Evolutionary conservation across 2,797 vertebrate species (phyloP), one percentile per base, ranked within the genome.

Genomic region (Diceros bicornis): DNA sequence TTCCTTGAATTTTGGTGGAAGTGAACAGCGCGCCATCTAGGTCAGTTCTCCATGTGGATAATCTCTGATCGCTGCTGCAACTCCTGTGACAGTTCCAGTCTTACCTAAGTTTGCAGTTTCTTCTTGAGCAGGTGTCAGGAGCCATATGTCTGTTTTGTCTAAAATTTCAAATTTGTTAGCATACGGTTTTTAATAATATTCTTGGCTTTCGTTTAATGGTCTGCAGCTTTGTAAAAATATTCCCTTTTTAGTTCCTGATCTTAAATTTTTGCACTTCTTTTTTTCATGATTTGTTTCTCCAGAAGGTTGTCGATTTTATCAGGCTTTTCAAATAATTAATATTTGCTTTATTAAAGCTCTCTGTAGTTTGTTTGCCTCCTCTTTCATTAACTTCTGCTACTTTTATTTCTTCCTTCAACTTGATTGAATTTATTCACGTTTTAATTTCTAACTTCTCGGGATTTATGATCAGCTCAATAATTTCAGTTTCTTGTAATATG

Each of bases 1-100:
- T 59, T 64, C 21, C 57, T 89, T 89, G 23, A 81, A 68, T 82
- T 91, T 93, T 41, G 89, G 21, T 85, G 79, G 84, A 93, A 89
- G 92, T 52, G 81, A 61, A 44, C 3, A 81, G 20, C 69, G 84
- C 71, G 6, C 27, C 52, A 64, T 62, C 25, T 66, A 90, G 13
- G 27, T 68, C 55, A 34, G 52, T 92, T 50, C 50, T 14, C 50
- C 13, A 14, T 11, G 50, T 92, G 50, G 41, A 95, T 94, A 83
- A 57, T 57, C 7, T 69, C 55, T 77, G 5, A 86, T 20, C n/a
- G 2, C 29, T 81, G 2, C 71, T 50, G 17, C 4, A 78, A 79
- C 95, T 68, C 96, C 44, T 91, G n/a, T 84, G 4, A 78, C 64
- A 83, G 2, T 68, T 72, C 16, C 34, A 32, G 7, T 57, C 27